A percentile compares a stretch with the other conserved stretches of the same genome.
phyloP scores from a whole-genome alignment of 2,797 vertebrate species.

The Sebastiscus tertius region DNA sequence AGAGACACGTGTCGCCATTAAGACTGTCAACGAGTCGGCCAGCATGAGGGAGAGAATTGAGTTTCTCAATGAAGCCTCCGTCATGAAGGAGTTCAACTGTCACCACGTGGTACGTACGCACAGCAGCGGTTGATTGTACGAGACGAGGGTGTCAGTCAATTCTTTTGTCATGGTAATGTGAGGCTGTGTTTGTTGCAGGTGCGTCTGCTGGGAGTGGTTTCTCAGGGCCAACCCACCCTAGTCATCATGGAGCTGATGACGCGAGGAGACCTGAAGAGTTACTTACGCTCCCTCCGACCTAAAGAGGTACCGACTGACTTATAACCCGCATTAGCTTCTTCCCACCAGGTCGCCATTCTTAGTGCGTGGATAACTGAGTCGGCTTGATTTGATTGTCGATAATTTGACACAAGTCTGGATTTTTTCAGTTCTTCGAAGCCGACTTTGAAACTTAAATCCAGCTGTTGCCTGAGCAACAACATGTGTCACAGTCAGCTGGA shows the following conservation, averaged over 20 bases:
- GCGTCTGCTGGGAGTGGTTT: constrained; percentile 95
- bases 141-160: neutral
- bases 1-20: constrained; percentile 94
- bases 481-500: neutral
- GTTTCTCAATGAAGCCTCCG: constrained; percentile 97
- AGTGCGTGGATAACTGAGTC: too few relatives aligned
- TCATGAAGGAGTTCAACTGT: constrained; percentile 99
- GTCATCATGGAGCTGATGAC: constrained; percentile 99
- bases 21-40: constrained; percentile 96
- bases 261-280: constrained; percentile 95
- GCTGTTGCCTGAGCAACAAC: neutral
- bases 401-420: neutral
- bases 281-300: constrained; percentile 92
- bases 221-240: constrained; percentile 96
- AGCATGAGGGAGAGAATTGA: constrained; percentile 98
- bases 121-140: neutral
- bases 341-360: too few relatives aligned
- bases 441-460: neutral
- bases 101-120: constrained; percentile 92
- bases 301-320: constrained; percentile 86
- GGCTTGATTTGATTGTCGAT: neutral
- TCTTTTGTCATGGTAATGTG: neutral
- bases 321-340: neutral
- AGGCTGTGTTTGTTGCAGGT: constrained; percentile 83
- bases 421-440: neutral